These are phyloP conservation scores for Sarcophaga peregrina DNA, from an alignment of 1,140 invertebrate species.

Conservation along the genomic window DNA sequence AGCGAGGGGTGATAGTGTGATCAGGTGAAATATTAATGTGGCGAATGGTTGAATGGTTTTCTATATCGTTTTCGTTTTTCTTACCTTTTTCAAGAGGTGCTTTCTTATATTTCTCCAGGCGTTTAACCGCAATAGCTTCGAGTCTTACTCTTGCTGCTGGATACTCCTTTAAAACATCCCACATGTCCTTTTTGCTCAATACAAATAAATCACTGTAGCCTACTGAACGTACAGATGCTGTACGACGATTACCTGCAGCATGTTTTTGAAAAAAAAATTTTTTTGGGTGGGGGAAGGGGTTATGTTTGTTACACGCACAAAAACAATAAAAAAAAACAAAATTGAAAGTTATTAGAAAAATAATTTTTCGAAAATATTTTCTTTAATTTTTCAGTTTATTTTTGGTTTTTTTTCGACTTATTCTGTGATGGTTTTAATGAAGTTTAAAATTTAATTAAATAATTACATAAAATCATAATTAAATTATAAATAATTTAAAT, in stretches of 20 bases:
- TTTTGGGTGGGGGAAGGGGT: no score
- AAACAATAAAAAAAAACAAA: background rate
- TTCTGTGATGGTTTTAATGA: no score
- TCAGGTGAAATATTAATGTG: background rate
- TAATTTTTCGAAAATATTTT: background rate
- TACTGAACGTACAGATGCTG: constrained; percentile 95
- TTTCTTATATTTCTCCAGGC: constrained; percentile 95
- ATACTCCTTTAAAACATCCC: constrained; percentile 99
- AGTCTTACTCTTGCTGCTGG: constrained; percentile 94
- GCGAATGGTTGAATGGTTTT: background rate
- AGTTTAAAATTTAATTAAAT: background rate
- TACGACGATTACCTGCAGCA: constrained; percentile 88
- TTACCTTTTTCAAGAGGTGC: constrained; percentile 91
- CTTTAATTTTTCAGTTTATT: background rate
- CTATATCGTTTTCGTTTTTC: background rate
- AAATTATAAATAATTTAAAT: background rate
- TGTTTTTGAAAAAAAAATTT: background rate
- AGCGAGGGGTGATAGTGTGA: background rate
- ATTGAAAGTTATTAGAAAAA: background rate
- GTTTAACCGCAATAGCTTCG: constrained; percentile 97
- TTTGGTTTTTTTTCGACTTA: background rate
- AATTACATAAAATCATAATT: background rate
- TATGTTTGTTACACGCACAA: background rate
- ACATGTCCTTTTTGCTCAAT: constrained; percentile 98
- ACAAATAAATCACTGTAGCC: constrained; percentile 99